Conservation (phyloP, 2,797 vertebrate genomes). For the Lacerta viridis region DNA sequence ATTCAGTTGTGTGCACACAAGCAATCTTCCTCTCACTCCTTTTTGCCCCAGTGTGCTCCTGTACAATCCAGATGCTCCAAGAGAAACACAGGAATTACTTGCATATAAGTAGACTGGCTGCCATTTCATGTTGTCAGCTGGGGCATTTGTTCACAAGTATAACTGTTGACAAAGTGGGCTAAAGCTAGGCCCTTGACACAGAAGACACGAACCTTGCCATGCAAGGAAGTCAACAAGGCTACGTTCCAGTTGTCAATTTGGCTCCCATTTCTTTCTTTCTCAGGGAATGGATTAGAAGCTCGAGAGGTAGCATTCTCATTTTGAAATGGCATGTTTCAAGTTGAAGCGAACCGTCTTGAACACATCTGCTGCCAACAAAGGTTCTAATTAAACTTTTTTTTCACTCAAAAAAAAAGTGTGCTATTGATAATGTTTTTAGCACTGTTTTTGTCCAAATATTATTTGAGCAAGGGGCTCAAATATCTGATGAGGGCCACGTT, state of each 20-base stretch:
- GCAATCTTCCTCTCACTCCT: background rate
- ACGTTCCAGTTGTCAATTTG: background rate
- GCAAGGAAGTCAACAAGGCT: background rate
- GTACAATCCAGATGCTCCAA: background rate
- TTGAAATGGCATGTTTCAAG: background rate
- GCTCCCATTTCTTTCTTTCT: background rate
- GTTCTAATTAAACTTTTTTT: background rate
- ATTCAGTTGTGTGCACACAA: slow-evolving; percentile 17
- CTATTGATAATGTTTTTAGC: no score
- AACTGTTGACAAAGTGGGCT: background rate
- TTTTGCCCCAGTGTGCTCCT: background rate
- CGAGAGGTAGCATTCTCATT: background rate
- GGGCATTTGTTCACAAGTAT: background rate
- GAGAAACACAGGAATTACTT: background rate
- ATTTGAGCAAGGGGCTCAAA: no score
- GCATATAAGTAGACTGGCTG: background rate
- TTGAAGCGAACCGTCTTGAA: no score
- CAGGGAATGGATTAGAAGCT: background rate
- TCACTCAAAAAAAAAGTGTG: no score
- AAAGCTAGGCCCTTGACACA: no score
- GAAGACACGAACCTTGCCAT: background rate
- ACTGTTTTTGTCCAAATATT: no score
- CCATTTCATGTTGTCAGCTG: background rate
- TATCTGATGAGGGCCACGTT: no score
- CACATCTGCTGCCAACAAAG: background rate